Conservation (phyloP, 2,888 invertebrate genomes). For the Scaptomyza parva region DNA sequence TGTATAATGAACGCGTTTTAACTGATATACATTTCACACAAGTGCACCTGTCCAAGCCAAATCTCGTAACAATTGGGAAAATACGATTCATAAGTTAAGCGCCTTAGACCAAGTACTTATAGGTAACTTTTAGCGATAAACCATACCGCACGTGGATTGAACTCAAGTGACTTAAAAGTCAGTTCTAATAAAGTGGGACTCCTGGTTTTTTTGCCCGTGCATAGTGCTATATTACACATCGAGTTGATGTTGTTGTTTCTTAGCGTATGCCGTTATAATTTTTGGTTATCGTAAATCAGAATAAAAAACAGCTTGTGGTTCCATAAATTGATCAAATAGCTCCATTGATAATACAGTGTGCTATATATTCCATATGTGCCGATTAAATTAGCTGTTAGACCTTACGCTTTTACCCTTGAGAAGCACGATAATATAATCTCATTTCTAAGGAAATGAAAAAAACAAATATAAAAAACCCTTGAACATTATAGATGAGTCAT, state of each 20-base stretch:
- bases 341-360: slow-evolving; percentile 4
- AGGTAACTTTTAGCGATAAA: slow-evolving; percentile 24
- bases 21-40: not conserved
- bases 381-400: not conserved
- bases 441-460: not conserved
- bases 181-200: slow-evolving; percentile 14
- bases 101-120: not conserved
- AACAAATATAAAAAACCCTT: not conserved
- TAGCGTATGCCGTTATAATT: slow-evolving; percentile 4
- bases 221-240: not conserved
- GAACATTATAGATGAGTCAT: slow-evolving; percentile 5
- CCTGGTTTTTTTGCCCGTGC: not conserved
- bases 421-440: slow-evolving; percentile 22
- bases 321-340: slow-evolving; percentile 30
- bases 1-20: not conserved
- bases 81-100: slow-evolving; percentile 2
- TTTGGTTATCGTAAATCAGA: slow-evolving; percentile 31
- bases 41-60: not conserved
- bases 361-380: not conserved
- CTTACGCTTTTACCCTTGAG: not conserved
- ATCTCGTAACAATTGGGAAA: slow-evolving; percentile 4
- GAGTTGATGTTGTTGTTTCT: not conserved
- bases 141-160: slow-evolving; percentile 28
- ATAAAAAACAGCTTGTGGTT: slow-evolving; percentile 1
- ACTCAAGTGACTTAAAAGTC: slow-evolving; percentile 1